Evolutionary conservation across 2,113 vertebrate species (phyloP), one percentile per base, ranked within the genome.

Genomic region (Pogona vitticeps): DNA sequence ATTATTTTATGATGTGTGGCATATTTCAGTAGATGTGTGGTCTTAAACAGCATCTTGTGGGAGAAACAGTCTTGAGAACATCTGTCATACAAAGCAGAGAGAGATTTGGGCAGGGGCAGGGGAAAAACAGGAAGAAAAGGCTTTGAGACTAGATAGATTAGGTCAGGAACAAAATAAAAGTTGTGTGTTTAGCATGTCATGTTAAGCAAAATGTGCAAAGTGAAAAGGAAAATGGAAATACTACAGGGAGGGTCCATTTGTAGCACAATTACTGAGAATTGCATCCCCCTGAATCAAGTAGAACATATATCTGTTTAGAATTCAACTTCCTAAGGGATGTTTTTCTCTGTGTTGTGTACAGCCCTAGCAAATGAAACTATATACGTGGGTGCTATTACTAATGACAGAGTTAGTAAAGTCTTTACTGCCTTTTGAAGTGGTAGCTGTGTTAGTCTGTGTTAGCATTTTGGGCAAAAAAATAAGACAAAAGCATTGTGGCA

Each of bases 11-110:
- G 23, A 12, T 59, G 52, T 40, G 56, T 15, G 59, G 36, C 10
- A 46, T 42, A 7, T 46, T 38, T 2, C 5, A 31, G 46, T 52
- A 40, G 46, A 58, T 38, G 33, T 70, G 31, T 40, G 20, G 33
- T 76, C 26, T 1, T 31, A 31, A 56, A 6, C 5, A 10, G 59
- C 26, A 14, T 3, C 8, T 33, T 85, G 63, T 31, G 86, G 36
- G 68, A 13, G 46, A 36, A 28, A 68, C 42, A 0, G 5, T 0
- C 0, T 0, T 28, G 0, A 70, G 86, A 40, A 1, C 0, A 17
- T 6, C 14, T 65, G 17, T 1, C 14, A 63, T 56, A 59, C 3
- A 38, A 72, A 38, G 5, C 46, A 52, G 46, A 52, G 46, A 52
- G 28, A 3, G 20, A 36, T 72, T 58, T 38, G 81, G 40, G 31